A percentile compares a stretch with the other conserved stretches of the same genome.
Evolutionary conservation across 2,888 invertebrate genomes (phyloP).

Genomic region (Tenthredo distinguenda): DNA sequence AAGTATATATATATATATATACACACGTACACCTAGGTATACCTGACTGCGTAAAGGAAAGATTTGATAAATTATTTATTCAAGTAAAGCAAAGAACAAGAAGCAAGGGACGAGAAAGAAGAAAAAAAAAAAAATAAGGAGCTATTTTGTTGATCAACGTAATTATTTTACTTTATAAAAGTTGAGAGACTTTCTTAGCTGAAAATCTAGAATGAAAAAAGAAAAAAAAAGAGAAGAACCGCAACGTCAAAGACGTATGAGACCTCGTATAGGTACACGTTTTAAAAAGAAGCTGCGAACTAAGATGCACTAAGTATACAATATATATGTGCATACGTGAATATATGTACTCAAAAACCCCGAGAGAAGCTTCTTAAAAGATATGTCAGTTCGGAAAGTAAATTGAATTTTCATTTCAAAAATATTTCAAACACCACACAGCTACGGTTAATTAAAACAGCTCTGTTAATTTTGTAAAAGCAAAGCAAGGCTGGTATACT

Average conservation of each 20-base stretch:
- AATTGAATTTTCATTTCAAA: too few relatives aligned
- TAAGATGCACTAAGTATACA: too few relatives aligned
- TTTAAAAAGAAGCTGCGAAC: background rate
- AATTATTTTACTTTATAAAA: background rate
- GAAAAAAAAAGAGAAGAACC: background rate
- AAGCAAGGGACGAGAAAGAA: background rate
- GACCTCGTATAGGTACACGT: too few relatives aligned
- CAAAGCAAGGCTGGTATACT: background rate
- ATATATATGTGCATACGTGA: too few relatives aligned
- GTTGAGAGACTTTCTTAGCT: background rate
- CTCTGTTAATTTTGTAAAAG: background rate
- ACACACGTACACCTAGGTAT: background rate
- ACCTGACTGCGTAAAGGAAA: background rate
- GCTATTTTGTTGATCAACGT: background rate
- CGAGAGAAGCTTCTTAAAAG: too few relatives aligned
- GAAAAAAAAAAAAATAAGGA: background rate
- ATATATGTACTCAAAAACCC: too few relatives aligned
- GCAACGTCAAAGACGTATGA: background rate
- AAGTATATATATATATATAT: too few relatives aligned
- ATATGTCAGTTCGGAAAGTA: too few relatives aligned
- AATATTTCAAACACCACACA: too few relatives aligned
- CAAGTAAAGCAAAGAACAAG: background rate
- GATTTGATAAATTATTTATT: background rate
- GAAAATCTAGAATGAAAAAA: background rate
- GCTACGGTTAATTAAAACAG: background rate